Evolutionary conservation across 1,140 invertebrate species (phyloP), one percentile per base, ranked within the genome.

Genomic region (Zeugodacus cucurbitae): DNA sequence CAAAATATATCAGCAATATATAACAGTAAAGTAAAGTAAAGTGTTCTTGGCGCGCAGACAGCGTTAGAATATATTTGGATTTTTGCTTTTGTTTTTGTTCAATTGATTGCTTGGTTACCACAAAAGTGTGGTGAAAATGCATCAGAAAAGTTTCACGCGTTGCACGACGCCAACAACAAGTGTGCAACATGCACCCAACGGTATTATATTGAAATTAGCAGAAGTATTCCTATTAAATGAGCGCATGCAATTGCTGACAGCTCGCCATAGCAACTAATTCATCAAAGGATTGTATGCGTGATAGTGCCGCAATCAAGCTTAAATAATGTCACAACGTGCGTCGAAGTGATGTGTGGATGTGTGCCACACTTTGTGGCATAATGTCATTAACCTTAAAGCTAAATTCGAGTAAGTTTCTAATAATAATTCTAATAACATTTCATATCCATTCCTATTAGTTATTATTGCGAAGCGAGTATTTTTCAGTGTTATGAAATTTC

Each of bases 91-190:
- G 58, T 26, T 82, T 48, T 44, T 44, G 74, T 82, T n/a, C 44
- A 82, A 82, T 82, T 82, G 32, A 41, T 74, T 48, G 74, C 74
- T 82, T 82, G 41, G 74, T 44, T 82, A 82, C 74, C 74, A 82
- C 74, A 41, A 82, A 82, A 82, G 74, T 48, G 74, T 82, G 74
- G 74, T 82, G 37, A 82, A 29, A 82, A 82, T 82, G 34, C 74
- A 48, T 82, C 26, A 48, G 22, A 26, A 48, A 82, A 82, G 74
- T 82, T 82, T 20, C 41, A 82, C 74, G 34, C 74, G 37, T 29
- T 82, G 74, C 22, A 82, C 41, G 22, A 34, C 74, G 26, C 44
- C 48, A 48, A 82, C 22, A 82, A 48, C n/a, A 10, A 82, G 11
- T 4, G 11, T 4, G 11, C 41, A 17, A 82, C 14, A 82, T 10